These are phyloP conservation scores for Patella caerulea DNA, from an alignment of 2,888 invertebrate species.

Conservation along the genomic window DNA sequence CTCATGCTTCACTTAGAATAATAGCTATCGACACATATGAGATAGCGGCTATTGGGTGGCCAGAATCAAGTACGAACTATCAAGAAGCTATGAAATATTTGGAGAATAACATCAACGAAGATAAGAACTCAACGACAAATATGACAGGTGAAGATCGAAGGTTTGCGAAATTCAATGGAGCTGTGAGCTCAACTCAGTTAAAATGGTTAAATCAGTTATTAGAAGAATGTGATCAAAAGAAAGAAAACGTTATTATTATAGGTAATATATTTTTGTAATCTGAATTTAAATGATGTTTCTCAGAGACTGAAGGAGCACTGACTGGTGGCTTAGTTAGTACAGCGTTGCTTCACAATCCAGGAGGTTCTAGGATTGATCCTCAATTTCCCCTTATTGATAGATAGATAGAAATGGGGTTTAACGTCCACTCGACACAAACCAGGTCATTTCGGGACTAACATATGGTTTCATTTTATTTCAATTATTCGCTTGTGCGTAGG, in stretches of 20 bases:
- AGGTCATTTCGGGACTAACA: too few species aligned
- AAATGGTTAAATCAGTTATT: constrained; percentile 66
- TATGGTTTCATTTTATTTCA: too few species aligned
- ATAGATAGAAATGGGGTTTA: too few species aligned
- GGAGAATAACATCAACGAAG: constrained; percentile 60
- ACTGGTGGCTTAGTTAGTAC: too few species aligned
- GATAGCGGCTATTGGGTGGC: constrained; percentile 64
- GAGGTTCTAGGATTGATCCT: too few species aligned
- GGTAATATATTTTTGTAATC: constrained; percentile 50
- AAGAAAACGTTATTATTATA: constrained; percentile 68
- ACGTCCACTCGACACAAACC: too few species aligned
- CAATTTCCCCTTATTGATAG: too few species aligned
- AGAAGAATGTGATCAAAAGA: constrained; percentile 49
- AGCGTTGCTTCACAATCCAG: too few species aligned
- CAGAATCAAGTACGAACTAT: constrained; percentile 45
- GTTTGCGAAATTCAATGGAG: constrained; percentile 70
- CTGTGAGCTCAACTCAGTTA: constrained; percentile 64
- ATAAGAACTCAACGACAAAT: constrained; percentile 59
- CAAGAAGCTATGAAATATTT: constrained; percentile 51
- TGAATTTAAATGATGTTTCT: not conserved
- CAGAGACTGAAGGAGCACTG: too few species aligned
- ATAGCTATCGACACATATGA: constrained; percentile 70
- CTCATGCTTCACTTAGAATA: constrained; percentile 56
- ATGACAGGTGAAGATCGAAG: constrained; percentile 55
- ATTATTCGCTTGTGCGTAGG: too few species aligned